phyloP scores from a whole-genome alignment of 2,113 vertebrate genomes.

The Azemiops feae region DNA sequence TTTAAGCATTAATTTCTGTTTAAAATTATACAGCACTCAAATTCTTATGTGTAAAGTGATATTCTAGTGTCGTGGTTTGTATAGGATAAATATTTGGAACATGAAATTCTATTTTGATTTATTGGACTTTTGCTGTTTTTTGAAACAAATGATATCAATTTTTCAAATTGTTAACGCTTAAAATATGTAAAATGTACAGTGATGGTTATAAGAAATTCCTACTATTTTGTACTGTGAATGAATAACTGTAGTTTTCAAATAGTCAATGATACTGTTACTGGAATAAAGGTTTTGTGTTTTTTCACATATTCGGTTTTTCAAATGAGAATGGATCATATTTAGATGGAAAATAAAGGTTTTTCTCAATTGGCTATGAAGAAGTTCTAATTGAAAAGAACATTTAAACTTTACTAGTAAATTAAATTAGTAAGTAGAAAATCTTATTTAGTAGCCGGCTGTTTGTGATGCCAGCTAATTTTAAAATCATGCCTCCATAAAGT shows the following conservation, averaged over 20 bases:
- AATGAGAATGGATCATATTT: constrained; percentile 21
- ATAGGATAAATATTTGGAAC: constrained; percentile 48
- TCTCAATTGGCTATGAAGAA: background rate
- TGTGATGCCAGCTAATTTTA: background rate
- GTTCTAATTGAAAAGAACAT: background rate
- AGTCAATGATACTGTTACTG: constrained; percentile 55
- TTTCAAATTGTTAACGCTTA: constrained; percentile 67
- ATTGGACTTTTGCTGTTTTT: constrained; percentile 43
- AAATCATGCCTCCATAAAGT: background rate
- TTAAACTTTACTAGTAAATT: background rate
- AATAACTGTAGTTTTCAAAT: constrained; percentile 56
- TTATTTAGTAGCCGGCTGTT: background rate
- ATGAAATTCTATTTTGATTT: constrained; percentile 55
- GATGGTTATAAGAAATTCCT: constrained; percentile 65
- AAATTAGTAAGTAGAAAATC: background rate
- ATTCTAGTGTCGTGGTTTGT: constrained; percentile 53
- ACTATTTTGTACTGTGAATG: constrained; percentile 76
- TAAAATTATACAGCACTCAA: constrained; percentile 49
- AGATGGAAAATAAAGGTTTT: constrained; percentile 2
- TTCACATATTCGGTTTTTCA: constrained; percentile 52
- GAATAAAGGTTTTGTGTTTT: constrained; percentile 60
- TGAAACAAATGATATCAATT: constrained; percentile 71
- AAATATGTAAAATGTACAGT: constrained; percentile 71
- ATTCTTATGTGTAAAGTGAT: constrained; percentile 52
- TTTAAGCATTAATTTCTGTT: constrained; percentile 46